Base-by-base conservation (phyloP, 2,888 invertebrate genomes). In the Hedya salicella region DNA sequence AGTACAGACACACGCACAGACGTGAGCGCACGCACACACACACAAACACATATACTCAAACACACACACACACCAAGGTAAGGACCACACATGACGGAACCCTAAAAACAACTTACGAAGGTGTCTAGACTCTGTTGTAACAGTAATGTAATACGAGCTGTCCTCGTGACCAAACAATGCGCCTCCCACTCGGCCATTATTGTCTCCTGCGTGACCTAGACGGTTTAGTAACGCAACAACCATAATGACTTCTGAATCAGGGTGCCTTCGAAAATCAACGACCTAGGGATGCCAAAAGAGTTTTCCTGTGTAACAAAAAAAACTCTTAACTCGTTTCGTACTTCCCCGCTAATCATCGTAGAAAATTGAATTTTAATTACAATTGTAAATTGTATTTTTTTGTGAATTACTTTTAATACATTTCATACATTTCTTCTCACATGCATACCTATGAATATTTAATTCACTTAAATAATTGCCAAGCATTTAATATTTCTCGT, bases 181-280 rank as follows among this genome's bases (percentile, higher is more conserved):
- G 39, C 44, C 65, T 46, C 65, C 66, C 61, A 66, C 66, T 46
- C 53, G 48, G 9, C 53, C 32, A 52, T 52, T 60, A 61, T 66
- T 66, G 66, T 66, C 66, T 61, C 46, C 64, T 48, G 46, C 21
- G 42, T 66, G 61, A 61, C 54, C 65, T 53, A 60, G 65, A 65
- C 59, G 46, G 30, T 48, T 40, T 60, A 30, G 40, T 49, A 61
- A 66, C 30, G 30, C 48, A 54, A 59, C 50, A 64, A 40, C 40
- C 17, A 17, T 60, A 42, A 39, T 17, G 39, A 54, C 53, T 54
- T 39, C 48, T 59, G 42, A 42, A 63, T 53, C 42, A 4, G 14
- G 13, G 30, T 25, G 4, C 17, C 6, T 16, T 21, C 14, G 13
- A 50, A 44, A 52, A 39, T 65, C 52, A 52, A 39, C 53, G 52